Percentiles rank a stretch among this genome's conserved stretches.
These are phyloP conservation scores for Dasyurus viverrinus DNA, from an alignment of 2,113 vertebrate genomes.

Conservation along the genomic window DNA sequence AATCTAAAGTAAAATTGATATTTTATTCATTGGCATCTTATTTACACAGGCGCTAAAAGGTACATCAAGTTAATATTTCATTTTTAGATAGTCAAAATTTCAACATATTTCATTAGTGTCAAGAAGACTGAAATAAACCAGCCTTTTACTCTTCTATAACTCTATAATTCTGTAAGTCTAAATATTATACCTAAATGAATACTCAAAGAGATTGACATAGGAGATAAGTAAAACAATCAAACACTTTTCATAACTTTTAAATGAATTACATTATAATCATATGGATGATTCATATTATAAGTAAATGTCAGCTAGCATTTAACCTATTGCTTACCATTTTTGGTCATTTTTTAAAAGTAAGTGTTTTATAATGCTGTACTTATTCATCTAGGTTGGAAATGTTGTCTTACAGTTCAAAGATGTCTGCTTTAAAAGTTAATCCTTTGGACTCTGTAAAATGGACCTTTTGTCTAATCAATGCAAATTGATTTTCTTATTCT, in stretches of 20 bases:
- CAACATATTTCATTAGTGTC: constrained; percentile 69
- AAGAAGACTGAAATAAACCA: constrained; percentile 51
- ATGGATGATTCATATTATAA: constrained; percentile 78
- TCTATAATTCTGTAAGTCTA: constrained; percentile 64
- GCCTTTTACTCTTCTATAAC: constrained; percentile 46
- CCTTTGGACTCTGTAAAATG: constrained; percentile 96
- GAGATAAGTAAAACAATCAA: constrained; percentile 79
- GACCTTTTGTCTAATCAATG: constrained; percentile 99
- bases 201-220: constrained; percentile 71
- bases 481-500: constrained; percentile 99
- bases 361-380: constrained; percentile 82
- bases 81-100: constrained; percentile 43
- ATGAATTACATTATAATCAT: constrained; percentile 79
- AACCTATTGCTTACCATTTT: constrained; percentile 76
- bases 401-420: constrained; percentile 89
- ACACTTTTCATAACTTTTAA: constrained; percentile 76
- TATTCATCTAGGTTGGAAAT: constrained; percentile 82
- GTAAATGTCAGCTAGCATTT: constrained; percentile 80
- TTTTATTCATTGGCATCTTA: constrained; percentile 52
- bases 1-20: constrained; percentile 39
- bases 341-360: constrained; percentile 79
- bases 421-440: constrained; percentile 95
- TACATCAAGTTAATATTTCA: constrained; percentile 60
- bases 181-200: constrained; percentile 74
- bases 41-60: constrained; percentile 41